Evolutionary conservation across 2,113 vertebrate species (phyloP), one percentile per base, ranked within the genome.

Genomic region (Burhinus oedicnemus): DNA sequence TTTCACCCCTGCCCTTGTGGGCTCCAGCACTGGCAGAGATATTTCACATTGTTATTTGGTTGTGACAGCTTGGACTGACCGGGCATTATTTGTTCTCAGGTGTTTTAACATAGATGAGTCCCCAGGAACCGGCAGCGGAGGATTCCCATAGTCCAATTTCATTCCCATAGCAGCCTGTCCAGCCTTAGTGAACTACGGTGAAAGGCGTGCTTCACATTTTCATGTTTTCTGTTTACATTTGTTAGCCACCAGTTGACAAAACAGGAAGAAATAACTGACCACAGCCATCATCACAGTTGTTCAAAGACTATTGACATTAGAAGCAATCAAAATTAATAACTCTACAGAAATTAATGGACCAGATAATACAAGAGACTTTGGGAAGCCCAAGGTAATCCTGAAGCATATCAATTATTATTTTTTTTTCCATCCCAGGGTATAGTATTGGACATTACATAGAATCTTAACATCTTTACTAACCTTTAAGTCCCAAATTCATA

Each of bases 121-220:
- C 45, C 4, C 6, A 32, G 66, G 44, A 32, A 15, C 11, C 32
- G 9, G 30, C 34, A 44, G 34, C 5, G 1, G n/a, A 93, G 14
- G 32, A 72, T 20, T 72, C 27, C 38, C 5, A 2, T 0, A 23
- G 10, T 2, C 36, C 51, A 27, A 3, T 2, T 36, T 36, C 61
- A 58, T 32, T 27, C 18, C 75, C 3, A 2, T 5, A 55, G n/a
- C 16, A 30, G 14, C 30, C 23, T 10, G 12, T 6, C 32, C 49
- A 51, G 49, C 49, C 76, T 36, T 20, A 32, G 18, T 8, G 44
- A 83, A 3, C 21, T 6, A 6, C 40, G 61, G 25, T 15, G 26
- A 30, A 57, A 82, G 15, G 12, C 2, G 29, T 34, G 38, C 21
- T 71, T 51, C 10, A 2, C 52, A n/a, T 32, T 58, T 58, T 23